Percentiles rank a stretch among this genome's conserved stretches.
phyloP scores from a whole-genome alignment of 2,113 vertebrate genomes.

The Ageneiosus marmoratus region DNA sequence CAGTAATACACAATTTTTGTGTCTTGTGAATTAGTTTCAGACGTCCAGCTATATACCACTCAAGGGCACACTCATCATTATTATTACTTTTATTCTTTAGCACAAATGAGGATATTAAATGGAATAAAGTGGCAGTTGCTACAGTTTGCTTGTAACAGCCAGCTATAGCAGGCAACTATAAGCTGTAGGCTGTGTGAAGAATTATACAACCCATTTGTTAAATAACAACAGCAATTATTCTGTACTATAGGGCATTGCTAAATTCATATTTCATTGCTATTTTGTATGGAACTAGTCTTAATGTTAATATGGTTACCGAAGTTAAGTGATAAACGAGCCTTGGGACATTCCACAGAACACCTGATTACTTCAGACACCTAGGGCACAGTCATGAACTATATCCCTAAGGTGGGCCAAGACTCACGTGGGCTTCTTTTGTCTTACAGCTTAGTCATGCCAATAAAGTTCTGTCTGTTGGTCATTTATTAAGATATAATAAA shows the following conservation, averaged over 20 bases:
- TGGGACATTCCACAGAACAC: constrained; percentile 8
- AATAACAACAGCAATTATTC: background rate
- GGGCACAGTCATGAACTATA: background rate
- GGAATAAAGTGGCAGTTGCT: background rate
- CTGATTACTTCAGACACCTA: background rate
- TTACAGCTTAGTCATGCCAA: constrained; percentile 25
- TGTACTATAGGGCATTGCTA: background rate
- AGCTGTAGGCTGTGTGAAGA: background rate
- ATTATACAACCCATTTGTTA: background rate
- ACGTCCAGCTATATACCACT: background rate
- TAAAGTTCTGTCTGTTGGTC: constrained; percentile 8
- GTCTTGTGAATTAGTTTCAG: background rate
- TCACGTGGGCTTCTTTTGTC: background rate
- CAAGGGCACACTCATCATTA: background rate
- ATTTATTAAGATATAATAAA: background rate
- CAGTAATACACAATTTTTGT: background rate
- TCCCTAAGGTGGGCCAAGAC: constrained; percentile 2
- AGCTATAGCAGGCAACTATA: background rate
- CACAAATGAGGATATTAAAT: background rate
- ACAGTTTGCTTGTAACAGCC: background rate
- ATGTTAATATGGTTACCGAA: background rate
- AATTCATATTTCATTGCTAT: background rate
- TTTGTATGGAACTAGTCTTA: background rate
- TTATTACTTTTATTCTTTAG: background rate
- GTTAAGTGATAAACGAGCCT: background rate